A percentile compares a stretch with the other conserved stretches of the same genome.
phyloP scores from a whole-genome alignment of 2,888 invertebrate species.

The Ametastegia equiseti region DNA sequence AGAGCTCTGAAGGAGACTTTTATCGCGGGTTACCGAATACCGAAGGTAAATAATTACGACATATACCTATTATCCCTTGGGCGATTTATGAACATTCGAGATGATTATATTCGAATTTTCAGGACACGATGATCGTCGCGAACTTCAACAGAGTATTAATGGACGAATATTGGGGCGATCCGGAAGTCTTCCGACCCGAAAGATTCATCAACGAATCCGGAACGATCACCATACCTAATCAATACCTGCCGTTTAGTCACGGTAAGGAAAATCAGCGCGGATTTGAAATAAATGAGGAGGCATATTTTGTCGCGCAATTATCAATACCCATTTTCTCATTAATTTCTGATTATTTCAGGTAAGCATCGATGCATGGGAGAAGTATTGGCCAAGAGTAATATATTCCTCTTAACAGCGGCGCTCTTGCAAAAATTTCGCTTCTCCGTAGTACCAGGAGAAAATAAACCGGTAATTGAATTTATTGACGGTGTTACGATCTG shows the following conservation, averaged over 20 bases:
- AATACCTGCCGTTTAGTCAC: constrained; percentile 87
- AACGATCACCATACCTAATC: constrained; percentile 80
- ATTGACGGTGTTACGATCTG: constrained; percentile 89
- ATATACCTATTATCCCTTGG: background rate
- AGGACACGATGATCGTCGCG: constrained; percentile 89
- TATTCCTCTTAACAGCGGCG: constrained; percentile 86
- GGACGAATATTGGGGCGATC: constrained; percentile 83
- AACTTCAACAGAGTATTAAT: constrained; percentile 86
- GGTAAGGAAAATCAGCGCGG: too few relatives aligned
- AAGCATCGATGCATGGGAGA: constrained; percentile 92
- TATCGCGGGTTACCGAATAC: constrained; percentile 85
- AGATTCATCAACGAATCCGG: constrained; percentile 83
- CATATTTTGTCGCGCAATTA: background rate
- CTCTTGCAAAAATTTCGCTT: constrained; percentile 87
- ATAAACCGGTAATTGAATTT: constrained; percentile 82
- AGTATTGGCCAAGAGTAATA: constrained; percentile 85
- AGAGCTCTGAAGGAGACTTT: constrained; percentile 85
- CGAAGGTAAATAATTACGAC: constrained; percentile 80
- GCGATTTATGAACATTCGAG: background rate
- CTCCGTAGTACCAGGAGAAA: constrained; percentile 81
- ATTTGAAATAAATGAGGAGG: background rate
- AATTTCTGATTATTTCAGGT: constrained; percentile 65
- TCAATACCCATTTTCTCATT: background rate
- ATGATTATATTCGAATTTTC: background rate
- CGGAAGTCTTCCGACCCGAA: constrained; percentile 86